These are phyloP conservation scores for Hylia prasina DNA, from an alignment of 2,113 vertebrate genomes.

Conservation along the genomic window DNA sequence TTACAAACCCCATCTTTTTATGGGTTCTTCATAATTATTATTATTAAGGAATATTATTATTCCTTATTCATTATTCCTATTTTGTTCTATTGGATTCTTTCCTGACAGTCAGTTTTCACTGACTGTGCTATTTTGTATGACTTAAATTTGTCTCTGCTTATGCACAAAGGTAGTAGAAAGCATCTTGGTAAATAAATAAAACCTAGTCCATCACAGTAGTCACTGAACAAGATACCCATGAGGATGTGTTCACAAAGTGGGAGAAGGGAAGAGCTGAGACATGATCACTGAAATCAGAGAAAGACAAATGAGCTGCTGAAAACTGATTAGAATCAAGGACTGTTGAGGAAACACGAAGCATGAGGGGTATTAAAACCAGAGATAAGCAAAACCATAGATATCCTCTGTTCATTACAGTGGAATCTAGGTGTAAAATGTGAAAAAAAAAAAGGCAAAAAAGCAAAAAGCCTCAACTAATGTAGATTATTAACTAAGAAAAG, in stretches of 20 bases:
- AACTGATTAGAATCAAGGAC: background rate
- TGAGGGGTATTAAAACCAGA: background rate
- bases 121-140: background rate
- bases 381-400: rapidly evolving
- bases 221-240: background rate
- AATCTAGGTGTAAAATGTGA: background rate
- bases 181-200: background rate
- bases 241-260: background rate
- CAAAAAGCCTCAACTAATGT: background rate
- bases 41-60: background rate
- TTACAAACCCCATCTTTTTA: background rate
- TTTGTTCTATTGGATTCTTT: background rate
- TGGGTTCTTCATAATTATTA: background rate
- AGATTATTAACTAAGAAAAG: background rate
- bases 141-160: background rate
- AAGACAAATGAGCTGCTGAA: background rate
- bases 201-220: background rate
- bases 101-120: background rate
- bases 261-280: background rate
- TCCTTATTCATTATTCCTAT: background rate
- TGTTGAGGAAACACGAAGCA: background rate
- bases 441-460: background rate
- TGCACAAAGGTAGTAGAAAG: background rate
- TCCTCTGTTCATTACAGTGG: background rate
- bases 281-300: background rate